phyloP scores from a whole-genome alignment of 2,888 invertebrate species.

The Dynastes grantii region DNA sequence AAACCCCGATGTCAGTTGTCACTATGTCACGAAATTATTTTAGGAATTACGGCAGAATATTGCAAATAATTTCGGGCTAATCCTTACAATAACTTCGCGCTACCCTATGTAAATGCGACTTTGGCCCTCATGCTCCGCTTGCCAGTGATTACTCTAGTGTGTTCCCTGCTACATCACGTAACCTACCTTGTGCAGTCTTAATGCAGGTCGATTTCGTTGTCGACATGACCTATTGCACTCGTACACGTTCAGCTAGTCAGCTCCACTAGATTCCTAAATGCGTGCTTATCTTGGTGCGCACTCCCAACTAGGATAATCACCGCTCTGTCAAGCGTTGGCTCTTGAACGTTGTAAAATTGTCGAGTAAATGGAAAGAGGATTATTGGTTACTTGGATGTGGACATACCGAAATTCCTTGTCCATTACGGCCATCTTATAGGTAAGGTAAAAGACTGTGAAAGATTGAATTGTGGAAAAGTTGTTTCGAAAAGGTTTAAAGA shows the following conservation, averaged over 20 bases:
- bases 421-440: not conserved
- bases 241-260: conserved; percentile 6
- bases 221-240: conserved; percentile 25
- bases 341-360: conserved; percentile 21
- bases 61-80: too few species aligned
- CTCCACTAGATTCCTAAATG: conserved; percentile 4
- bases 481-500: not conserved
- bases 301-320: conserved; percentile 3
- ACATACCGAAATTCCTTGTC: not conserved
- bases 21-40: too few species aligned
- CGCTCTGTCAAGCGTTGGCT: not conserved
- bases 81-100: too few species aligned
- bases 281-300: not conserved
- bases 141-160: not conserved
- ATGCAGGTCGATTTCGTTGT: conserved; percentile 35
- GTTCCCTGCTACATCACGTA: not conserved
- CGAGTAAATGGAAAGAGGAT: conserved; percentile 28
- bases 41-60: too few species aligned
- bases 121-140: not conserved
- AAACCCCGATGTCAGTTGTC: too few species aligned
- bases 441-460: not conserved
- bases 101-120: not conserved
- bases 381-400: conserved; percentile 33
- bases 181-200: conserved; percentile 18
- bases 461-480: not conserved